These are phyloP conservation scores for Cyclophora albipunctata DNA, from an alignment of 2,888 invertebrate species.

Conservation along the genomic window DNA sequence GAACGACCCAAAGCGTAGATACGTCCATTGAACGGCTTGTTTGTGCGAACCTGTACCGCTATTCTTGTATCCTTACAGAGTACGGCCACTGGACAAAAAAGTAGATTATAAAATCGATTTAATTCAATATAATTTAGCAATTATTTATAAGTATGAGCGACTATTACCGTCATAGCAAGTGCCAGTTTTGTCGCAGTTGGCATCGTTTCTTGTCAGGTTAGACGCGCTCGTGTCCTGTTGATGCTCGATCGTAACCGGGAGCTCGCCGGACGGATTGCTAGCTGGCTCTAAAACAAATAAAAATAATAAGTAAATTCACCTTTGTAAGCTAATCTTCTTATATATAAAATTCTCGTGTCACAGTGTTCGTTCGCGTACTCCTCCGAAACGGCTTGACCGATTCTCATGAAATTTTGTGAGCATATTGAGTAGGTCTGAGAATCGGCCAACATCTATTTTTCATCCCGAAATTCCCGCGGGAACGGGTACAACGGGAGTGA, in stretches of 20 bases:
- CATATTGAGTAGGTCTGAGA: too few species aligned
- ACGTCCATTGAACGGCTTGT: conserved; percentile 95
- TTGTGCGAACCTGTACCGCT: conserved; percentile 93
- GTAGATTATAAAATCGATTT: conserved; percentile 3
- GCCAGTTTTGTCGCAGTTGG: conserved; percentile 95
- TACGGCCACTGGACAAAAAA: conserved; percentile 83
- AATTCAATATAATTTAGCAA: conserved; percentile 1
- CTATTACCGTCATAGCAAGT: conserved; percentile 93
- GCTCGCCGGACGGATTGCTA: conserved; percentile 61
- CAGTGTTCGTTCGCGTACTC: too few species aligned
- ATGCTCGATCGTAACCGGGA: conserved; percentile 85
- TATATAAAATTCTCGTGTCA: too few species aligned
- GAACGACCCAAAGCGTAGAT: conserved; percentile 95
- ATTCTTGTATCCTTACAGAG: conserved; percentile 96
- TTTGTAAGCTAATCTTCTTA: conserved; percentile 5
- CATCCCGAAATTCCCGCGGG: too few species aligned
- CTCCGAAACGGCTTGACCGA: too few species aligned
- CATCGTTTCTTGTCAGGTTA: conserved; percentile 84
- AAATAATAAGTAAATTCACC: conserved; percentile 19
- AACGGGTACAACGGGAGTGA: too few species aligned
- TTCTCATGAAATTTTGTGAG: too few species aligned
- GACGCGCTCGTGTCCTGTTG: conserved; percentile 81
- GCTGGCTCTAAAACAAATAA: conserved; percentile 68
- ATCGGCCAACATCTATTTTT: too few species aligned
- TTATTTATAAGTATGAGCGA: conserved; percentile 5